phyloP scores from a whole-genome alignment of 1,140 invertebrate genomes.

The Lasioglossum baleicum region DNA sequence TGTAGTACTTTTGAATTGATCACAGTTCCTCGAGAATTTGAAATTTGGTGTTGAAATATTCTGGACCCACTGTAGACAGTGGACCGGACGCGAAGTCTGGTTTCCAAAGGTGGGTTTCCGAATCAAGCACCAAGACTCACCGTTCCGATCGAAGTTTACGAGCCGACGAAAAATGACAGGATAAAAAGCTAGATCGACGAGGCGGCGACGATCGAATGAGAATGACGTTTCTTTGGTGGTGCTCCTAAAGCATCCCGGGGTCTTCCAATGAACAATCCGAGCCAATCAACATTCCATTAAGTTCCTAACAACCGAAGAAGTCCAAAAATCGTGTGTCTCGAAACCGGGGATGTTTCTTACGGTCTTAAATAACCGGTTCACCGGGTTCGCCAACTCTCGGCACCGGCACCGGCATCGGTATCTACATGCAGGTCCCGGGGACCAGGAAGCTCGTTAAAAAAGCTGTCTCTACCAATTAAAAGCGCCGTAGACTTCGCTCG shows the following conservation, averaged over 20 bases:
- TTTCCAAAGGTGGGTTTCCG: too few species aligned
- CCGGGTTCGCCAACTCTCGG: neutral
- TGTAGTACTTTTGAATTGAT: too few species aligned
- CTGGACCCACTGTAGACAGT: too few species aligned
- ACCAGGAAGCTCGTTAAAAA: constrained; percentile 17
- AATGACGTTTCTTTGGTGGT: neutral
- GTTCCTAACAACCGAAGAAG: neutral
- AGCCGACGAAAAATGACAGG: neutral
- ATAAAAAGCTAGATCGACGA: neutral
- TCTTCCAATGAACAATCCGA: too few species aligned
- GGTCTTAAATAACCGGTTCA: constrained; percentile 23
- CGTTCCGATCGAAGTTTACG: neutral
- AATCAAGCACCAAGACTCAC: neutral
- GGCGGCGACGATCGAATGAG: neutral
- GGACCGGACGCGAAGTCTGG: too few species aligned
- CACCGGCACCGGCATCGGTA: too few species aligned
- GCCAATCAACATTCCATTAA: constrained; percentile 4
- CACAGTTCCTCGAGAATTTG: too few species aligned
- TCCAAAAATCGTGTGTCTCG: neutral
- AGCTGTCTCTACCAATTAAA: constrained; percentile 25
- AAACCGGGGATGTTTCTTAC: neutral
- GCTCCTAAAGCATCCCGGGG: neutral
- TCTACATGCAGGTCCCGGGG: neutral
- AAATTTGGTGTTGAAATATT: too few species aligned
- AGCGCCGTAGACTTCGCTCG: neutral